Conservation (phyloP, 35 echinoderm and acorn worm species). For the Antedon bifida region DNA sequence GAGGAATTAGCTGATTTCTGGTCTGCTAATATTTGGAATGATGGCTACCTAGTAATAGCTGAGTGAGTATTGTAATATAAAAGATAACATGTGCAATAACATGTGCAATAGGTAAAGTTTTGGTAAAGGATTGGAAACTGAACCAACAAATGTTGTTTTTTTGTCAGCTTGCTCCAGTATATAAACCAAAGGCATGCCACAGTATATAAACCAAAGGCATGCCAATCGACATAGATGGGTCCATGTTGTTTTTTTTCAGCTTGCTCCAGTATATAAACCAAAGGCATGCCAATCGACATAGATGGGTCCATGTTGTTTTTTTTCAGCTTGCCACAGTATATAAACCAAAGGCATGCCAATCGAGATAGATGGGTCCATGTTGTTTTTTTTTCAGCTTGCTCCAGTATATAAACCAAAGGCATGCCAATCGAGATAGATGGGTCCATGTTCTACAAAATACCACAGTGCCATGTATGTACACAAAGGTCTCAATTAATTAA, state of each 20-base stretch:
- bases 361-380: conserved; percentile 84
- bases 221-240: conserved; percentile 84
- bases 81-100: too few relatives aligned
- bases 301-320: conserved; percentile 68
- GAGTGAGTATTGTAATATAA: too few relatives aligned
- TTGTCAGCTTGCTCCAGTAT: conserved; percentile 66
- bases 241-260: conserved; percentile 42
- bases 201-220: conserved; percentile 75
- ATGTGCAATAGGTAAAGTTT: too few relatives aligned
- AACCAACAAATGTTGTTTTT: too few relatives aligned
- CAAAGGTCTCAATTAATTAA: too few relatives aligned
- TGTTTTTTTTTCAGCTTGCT: conserved; percentile 48
- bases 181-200: conserved; percentile 68
- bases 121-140: too few relatives aligned
- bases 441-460: conserved; percentile 68
- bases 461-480: conserved; percentile 66
- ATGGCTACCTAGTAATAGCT: conserved; percentile 53
- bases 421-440: conserved; percentile 77
- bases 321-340: conserved; percentile 66
- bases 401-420: conserved; percentile 72
- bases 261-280: conserved; percentile 74
- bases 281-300: conserved; percentile 65
- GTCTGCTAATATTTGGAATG: conserved; percentile 48
- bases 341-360: conserved; percentile 67
- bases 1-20: conserved; percentile 70